These are phyloP conservation scores for Danionella dracula DNA, from an alignment of 2,797 vertebrate species.

Conservation along the genomic window DNA sequence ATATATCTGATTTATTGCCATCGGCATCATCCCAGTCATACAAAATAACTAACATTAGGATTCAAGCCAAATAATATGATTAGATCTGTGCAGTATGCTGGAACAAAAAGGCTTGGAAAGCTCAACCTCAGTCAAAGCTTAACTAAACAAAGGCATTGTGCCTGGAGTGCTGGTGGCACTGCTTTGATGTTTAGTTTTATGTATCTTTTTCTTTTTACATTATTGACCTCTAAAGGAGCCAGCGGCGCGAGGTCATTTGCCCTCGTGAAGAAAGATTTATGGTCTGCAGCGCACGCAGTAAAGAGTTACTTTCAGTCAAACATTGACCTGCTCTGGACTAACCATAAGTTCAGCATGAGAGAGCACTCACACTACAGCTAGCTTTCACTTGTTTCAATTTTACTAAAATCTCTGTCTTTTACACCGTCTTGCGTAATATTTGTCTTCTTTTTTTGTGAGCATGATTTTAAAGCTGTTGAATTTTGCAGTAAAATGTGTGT, in stretches of 20 bases:
- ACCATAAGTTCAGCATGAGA: neutral
- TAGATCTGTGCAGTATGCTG: neutral
- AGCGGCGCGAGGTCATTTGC: neutral
- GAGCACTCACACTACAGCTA: too few species aligned
- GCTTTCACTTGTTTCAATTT: too few species aligned
- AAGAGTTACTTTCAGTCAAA: constrained; percentile 25
- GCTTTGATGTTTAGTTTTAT: neutral
- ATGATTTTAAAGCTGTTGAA: neutral
- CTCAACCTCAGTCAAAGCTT: neutral
- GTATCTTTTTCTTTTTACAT: neutral
- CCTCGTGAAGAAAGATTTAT: neutral
- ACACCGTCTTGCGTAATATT: neutral
- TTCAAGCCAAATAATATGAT: neutral
- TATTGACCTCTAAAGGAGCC: neutral
- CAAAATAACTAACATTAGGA: neutral
- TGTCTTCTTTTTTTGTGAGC: neutral
- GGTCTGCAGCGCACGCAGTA: constrained; percentile 2
- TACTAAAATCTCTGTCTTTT: too few species aligned
- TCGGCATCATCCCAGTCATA: too few species aligned
- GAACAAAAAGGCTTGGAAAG: neutral
- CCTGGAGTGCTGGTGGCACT: neutral
- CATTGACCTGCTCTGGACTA: constrained; percentile 18
- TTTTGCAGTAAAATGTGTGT: neutral
- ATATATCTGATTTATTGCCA: too few species aligned
- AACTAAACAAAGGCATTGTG: neutral